phyloP scores from a whole-genome alignment of 2,888 invertebrate genomes.

The Brenthis daphne region DNA sequence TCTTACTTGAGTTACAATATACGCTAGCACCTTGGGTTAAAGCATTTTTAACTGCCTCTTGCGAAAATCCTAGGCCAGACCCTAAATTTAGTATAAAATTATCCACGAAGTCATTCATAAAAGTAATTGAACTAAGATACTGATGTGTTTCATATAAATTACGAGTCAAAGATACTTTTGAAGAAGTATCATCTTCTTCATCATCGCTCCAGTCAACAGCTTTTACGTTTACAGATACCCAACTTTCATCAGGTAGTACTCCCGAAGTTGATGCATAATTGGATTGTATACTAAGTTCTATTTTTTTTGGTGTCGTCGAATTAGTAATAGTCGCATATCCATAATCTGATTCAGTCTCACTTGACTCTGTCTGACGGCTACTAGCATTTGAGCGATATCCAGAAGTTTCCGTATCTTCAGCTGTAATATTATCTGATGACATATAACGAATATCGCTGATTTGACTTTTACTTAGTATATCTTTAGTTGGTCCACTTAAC shows the following conservation, averaged over 20 bases:
- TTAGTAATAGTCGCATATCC: constrained; percentile 84
- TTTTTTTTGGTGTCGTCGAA: constrained; percentile 81
- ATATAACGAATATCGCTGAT: constrained; percentile 40
- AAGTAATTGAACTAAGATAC: constrained; percentile 85
- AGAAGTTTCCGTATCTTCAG: constrained; percentile 77
- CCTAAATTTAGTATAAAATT: constrained; percentile 84
- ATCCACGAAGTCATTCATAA: constrained; percentile 86
- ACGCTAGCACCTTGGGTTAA: constrained; percentile 86
- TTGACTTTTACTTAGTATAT: constrained; percentile 45
- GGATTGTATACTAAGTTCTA: constrained; percentile 69
- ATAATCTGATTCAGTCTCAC: constrained; percentile 83
- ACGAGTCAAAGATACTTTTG: constrained; percentile 57
- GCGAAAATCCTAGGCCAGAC: constrained; percentile 79
- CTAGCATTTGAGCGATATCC: constrained; percentile 80
- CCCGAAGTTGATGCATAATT: constrained; percentile 69
- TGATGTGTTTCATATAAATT: constrained; percentile 71
- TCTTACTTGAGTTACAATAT: constrained; percentile 80
- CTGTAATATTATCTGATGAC: constrained; percentile 50
- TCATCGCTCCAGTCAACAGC: constrained; percentile 68
- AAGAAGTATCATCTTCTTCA: constrained; percentile 57
- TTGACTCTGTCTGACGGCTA: constrained; percentile 68
- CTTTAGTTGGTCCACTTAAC: constrained; percentile 53
- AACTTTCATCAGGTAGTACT: constrained; percentile 77
- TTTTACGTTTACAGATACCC: constrained; percentile 71
- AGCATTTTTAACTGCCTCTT: constrained; percentile 77